Percentiles rank a stretch among this genome's conserved stretches.
Evolutionary conservation across 2,797 vertebrate species (phyloP).

Genomic region (Intellagama lesueurii): DNA sequence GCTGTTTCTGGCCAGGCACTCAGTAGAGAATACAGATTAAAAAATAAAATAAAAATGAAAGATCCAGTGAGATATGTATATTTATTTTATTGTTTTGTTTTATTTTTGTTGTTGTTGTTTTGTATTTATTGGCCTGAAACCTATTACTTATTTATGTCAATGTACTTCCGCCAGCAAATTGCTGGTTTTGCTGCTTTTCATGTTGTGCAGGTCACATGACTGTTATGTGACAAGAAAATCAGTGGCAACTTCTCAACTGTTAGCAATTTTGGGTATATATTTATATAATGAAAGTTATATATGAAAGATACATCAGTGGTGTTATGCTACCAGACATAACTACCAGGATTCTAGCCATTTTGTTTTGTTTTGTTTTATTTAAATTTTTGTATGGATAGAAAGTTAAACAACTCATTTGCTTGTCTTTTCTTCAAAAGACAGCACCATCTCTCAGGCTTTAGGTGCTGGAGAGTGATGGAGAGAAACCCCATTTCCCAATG

Average conservation of each 20-base stretch:
- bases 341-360: neutral
- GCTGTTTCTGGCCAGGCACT: neutral
- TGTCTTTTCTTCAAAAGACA: slow-evolving; percentile 19
- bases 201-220: no score
- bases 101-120: neutral
- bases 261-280: no score
- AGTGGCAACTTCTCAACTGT: no score
- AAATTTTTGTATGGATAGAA: neutral
- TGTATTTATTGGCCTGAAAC: no score
- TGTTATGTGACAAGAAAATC: no score
- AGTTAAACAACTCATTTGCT: slow-evolving; percentile 46
- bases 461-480: slow-evolving; percentile 21
- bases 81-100: neutral
- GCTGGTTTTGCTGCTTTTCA: no score
- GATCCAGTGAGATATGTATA: slow-evolving; percentile 17
- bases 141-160: no score
- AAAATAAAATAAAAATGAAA: slow-evolving; percentile 30
- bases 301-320: no score
- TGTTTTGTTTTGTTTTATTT: neutral
- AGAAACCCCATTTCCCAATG: slow-evolving; percentile 22
- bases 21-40: slow-evolving; percentile 1
- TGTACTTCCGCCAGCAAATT: no score
- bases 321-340: no score
- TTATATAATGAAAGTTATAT: no score
- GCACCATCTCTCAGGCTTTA: slow-evolving; percentile 30